These are phyloP conservation scores for Talpa occidentalis DNA, from an alignment of 2,113 vertebrate genomes.

Conservation along the genomic window DNA sequence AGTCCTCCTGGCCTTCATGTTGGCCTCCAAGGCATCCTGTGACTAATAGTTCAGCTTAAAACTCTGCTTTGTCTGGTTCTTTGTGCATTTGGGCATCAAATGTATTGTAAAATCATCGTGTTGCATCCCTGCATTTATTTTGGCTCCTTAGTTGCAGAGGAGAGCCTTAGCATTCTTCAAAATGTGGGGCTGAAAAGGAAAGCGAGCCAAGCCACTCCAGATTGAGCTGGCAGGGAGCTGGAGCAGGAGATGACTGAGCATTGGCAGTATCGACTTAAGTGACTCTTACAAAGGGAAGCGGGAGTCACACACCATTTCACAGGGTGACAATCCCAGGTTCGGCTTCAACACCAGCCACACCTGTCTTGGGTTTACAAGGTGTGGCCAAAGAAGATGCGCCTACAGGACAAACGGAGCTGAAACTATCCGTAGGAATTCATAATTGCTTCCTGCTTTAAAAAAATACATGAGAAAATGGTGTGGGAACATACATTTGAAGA, in stretches of 20 bases:
- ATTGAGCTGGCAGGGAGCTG: neutral
- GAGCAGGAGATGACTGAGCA: neutral
- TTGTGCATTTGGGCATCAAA: neutral
- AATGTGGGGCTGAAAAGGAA: neutral
- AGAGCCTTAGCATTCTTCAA: neutral
- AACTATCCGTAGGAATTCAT: neutral
- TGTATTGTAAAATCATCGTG: neutral
- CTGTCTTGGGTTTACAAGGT: neutral
- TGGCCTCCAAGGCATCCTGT: neutral
- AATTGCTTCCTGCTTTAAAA: neutral
- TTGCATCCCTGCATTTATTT: neutral
- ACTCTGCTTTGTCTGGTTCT: neutral
- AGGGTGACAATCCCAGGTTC: neutral
- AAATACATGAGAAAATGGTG: neutral
- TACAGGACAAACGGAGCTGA: neutral
- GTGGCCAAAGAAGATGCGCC: neutral
- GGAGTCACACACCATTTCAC: neutral
- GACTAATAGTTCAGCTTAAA: neutral
- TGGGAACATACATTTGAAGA: too few species aligned
- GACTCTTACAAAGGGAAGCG: neutral
- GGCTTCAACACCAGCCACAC: neutral
- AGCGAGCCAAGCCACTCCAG: neutral
- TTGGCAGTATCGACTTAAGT: neutral
- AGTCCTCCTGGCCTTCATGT: neutral
- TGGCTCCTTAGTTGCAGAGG: conserved; percentile 19